Conservation (phyloP, 1,140 invertebrate genomes). For the Bombus turneri region DNA sequence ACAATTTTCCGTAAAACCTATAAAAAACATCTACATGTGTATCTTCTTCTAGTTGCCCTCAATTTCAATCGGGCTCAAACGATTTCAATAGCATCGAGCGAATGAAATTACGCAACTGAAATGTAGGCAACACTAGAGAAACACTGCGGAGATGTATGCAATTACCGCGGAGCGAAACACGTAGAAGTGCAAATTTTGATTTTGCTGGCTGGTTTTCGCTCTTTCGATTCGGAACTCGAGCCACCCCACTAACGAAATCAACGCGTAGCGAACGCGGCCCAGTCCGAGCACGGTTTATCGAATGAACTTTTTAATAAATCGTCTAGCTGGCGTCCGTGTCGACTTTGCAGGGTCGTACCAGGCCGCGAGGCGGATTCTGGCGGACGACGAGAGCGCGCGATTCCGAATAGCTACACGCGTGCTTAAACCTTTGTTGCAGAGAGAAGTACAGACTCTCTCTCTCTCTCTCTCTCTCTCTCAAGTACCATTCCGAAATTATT, state of each 20-base stretch:
- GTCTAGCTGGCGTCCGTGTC: not conserved
- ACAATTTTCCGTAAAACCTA: not conserved
- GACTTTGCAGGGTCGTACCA: no score
- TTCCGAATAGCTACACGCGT: slow-evolving; percentile 66
- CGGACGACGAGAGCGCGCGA: slow-evolving; percentile 31
- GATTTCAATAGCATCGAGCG: not conserved
- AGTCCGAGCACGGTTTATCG: not conserved
- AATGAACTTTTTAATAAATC: slow-evolving; percentile 63
- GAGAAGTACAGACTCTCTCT: slow-evolving; percentile 65
- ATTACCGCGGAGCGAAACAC: not conserved
- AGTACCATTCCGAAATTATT: slow-evolving; percentile 81
- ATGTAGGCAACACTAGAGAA: not conserved
- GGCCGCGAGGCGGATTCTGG: slow-evolving; percentile 28
- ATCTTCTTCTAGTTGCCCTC: no score
- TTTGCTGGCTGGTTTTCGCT: slow-evolving; percentile 12
- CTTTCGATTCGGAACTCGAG: not conserved
- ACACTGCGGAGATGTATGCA: not conserved
- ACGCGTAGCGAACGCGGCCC: not conserved
- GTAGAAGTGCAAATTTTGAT: slow-evolving; percentile 47
- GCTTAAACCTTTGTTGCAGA: slow-evolving; percentile 73
- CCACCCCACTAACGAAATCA: slow-evolving; percentile 25
- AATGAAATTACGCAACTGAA: not conserved
- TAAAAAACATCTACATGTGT: rapidly evolving
- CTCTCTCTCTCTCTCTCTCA: slow-evolving; percentile 67
- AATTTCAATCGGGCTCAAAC: slow-evolving; percentile 10